Percentiles rank a stretch among this genome's conserved stretches.
phyloP scores from a whole-genome alignment of 2,888 invertebrate genomes.

The Archips xylosteana region DNA sequence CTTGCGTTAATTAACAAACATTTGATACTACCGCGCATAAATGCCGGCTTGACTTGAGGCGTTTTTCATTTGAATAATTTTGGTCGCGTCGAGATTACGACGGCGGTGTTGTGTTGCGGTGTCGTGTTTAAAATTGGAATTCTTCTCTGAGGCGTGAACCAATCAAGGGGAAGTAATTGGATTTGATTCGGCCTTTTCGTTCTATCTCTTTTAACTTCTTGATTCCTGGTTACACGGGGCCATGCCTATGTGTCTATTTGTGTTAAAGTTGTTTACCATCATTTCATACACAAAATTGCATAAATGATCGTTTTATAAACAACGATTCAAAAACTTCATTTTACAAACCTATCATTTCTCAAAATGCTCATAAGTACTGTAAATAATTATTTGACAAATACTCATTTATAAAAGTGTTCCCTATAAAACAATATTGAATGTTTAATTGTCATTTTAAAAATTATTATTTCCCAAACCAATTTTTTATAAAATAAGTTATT shows the following conservation, averaged over 20 bases:
- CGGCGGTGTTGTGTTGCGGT: constrained; percentile 34
- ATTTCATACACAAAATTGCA: no score
- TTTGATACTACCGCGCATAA: constrained; percentile 13
- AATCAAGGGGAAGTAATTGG: constrained; percentile 23
- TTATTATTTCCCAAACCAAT: no score
- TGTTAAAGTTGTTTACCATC: not conserved
- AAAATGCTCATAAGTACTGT: no score
- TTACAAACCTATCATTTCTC: no score
- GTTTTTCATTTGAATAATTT: constrained; percentile 38
- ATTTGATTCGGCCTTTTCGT: constrained; percentile 26
- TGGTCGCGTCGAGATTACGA: constrained; percentile 24
- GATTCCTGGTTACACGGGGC: not conserved
- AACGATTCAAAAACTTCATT: no score
- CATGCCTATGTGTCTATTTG: not conserved
- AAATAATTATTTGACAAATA: no score
- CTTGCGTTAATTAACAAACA: constrained; percentile 25
- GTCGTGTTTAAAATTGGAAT: constrained; percentile 40
- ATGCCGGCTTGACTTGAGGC: constrained; percentile 25
- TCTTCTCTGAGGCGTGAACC: constrained; percentile 29
- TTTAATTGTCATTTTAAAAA: no score
- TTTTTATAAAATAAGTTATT: no score
- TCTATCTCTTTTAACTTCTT: constrained; percentile 15
- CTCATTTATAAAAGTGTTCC: no score
- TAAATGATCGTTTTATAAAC: no score
- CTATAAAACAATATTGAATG: no score